phyloP scores from a whole-genome alignment of 1,140 invertebrate species.

The Drosophila oshimai region DNA sequence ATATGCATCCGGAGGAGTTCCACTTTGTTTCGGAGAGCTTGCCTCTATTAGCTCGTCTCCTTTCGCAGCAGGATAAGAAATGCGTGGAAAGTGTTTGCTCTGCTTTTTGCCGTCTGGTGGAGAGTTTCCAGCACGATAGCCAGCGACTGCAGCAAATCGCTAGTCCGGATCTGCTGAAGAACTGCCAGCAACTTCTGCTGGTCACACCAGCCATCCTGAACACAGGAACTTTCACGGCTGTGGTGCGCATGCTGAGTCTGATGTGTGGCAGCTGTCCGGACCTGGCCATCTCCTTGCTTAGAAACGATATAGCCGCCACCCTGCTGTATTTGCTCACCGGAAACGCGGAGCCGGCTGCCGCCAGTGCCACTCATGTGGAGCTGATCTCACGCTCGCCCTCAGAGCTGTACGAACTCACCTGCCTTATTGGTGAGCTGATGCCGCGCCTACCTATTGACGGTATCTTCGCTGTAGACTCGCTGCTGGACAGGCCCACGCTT shows the following conservation, averaged over 20 bases:
- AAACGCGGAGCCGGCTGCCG: constrained; percentile 85
- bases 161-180: constrained; percentile 94
- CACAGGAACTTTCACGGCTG: constrained; percentile 97
- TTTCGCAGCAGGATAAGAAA: constrained; percentile 98
- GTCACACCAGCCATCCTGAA: constrained; percentile 96
- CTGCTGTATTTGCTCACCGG: constrained; percentile 95
- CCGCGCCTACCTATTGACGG: constrained; percentile 96
- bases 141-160: constrained; percentile 96
- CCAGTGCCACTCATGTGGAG: constrained; percentile 87
- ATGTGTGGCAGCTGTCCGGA: constrained; percentile 97
- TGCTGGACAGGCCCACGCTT: constrained; percentile 90
- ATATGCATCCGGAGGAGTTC: constrained; percentile 96
- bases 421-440: constrained; percentile 97
- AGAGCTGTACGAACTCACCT: constrained; percentile 98
- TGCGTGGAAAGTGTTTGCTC: constrained; percentile 98
- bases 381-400: constrained; percentile 94
- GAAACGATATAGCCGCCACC: constrained; percentile 97
- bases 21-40: constrained; percentile 95
- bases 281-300: constrained; percentile 93
- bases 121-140: constrained; percentile 97
- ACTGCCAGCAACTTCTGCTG: constrained; percentile 96
- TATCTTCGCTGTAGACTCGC: constrained; percentile 95
- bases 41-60: constrained; percentile 90
- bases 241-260: constrained; percentile 96
- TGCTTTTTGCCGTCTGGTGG: constrained; percentile 97